phyloP scores from a whole-genome alignment of 2,113 vertebrate species.

The Excalfactoria chinensis region DNA sequence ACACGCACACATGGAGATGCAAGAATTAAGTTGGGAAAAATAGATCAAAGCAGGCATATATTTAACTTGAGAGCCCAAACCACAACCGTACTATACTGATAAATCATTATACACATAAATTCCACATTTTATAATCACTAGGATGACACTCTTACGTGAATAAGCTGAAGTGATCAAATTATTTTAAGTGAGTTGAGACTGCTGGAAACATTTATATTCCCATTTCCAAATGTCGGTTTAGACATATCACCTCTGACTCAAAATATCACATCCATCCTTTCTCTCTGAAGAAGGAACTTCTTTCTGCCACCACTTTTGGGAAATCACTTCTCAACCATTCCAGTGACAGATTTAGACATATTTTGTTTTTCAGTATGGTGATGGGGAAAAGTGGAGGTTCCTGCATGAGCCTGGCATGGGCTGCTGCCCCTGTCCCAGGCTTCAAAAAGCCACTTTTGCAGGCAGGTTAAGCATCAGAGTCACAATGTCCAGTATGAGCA shows the following conservation, averaged over 20 bases:
- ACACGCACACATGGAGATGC: fast-evolving
- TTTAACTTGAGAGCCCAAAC: slow-evolving; percentile 25
- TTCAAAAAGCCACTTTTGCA: neutral
- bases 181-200: neutral
- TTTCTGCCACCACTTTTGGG: neutral
- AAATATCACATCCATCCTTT: neutral
- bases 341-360: neutral
- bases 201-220: neutral
- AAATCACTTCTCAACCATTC: neutral
- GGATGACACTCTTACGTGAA: neutral
- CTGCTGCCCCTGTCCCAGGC: neutral
- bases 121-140: neutral
- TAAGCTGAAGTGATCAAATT: neutral
- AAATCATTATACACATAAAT: neutral
- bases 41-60: slow-evolving; percentile 40
- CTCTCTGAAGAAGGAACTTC: neutral
- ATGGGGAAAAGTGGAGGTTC: neutral
- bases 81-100: neutral
- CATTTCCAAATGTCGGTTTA: neutral
- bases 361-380: neutral
- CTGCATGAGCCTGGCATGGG: neutral
- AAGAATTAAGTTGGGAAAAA: slow-evolving; percentile 49
- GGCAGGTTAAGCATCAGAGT: neutral
- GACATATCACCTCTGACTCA: neutral
- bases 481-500: neutral